Conservation (phyloP, 1,140 invertebrate genomes). For the Limonius californicus region DNA sequence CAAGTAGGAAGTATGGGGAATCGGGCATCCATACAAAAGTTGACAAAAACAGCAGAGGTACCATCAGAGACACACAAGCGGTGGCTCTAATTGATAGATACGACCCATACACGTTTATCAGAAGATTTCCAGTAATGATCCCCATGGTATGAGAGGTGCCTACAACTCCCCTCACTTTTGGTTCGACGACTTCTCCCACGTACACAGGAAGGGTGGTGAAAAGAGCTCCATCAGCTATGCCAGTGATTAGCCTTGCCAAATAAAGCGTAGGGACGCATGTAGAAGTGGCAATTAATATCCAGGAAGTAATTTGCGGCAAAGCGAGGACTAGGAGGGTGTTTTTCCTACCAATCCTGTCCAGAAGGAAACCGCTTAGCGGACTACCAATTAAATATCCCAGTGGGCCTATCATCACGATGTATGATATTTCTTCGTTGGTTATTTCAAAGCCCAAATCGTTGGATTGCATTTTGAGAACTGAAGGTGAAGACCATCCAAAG, state of each 20-base stretch:
- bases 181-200: conserved; percentile 60
- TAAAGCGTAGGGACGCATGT: conserved; percentile 51
- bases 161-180: conserved; percentile 57
- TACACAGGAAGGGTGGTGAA: conserved; percentile 50
- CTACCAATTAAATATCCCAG: conserved; percentile 42
- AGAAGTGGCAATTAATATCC: conserved; percentile 57
- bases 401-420: too few species aligned
- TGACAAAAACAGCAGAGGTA: conserved; percentile 56
- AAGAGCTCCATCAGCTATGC: conserved; percentile 35
- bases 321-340: conserved; percentile 57
- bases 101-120: conserved; percentile 62
- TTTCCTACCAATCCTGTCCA: conserved; percentile 61
- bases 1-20: conserved; percentile 68
- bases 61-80: conserved; percentile 53
- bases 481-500: conserved; percentile 42
- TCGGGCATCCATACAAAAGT: conserved; percentile 65
- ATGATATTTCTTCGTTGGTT: background rate
- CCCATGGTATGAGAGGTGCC: conserved; percentile 27
- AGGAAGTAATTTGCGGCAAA: conserved; percentile 57
- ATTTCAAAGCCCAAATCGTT: conserved; percentile 46
- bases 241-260: conserved; percentile 27
- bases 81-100: conserved; percentile 54
- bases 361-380: conserved; percentile 50
- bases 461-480: conserved; percentile 32
- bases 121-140: conserved; percentile 57